Percentiles rank a stretch among this genome's conserved stretches.
These are phyloP conservation scores for Paradisaea rubra DNA, from an alignment of 2,113 vertebrate species.

Conservation along the genomic window DNA sequence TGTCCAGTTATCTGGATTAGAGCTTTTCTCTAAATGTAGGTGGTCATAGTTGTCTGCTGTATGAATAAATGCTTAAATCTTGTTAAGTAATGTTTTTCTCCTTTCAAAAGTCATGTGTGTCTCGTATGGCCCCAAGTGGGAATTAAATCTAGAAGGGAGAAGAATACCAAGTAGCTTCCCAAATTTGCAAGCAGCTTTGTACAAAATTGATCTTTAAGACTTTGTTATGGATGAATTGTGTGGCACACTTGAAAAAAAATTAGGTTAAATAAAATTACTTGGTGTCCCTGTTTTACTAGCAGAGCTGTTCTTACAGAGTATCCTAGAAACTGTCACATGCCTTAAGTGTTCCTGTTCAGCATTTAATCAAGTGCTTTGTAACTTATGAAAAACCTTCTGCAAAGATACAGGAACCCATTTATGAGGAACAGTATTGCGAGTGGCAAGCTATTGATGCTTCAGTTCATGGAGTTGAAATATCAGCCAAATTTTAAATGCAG, in stretches of 20 bases:
- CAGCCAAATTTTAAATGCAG: neutral
- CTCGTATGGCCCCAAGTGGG: neutral
- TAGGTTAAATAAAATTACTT: slow-evolving; percentile 58
- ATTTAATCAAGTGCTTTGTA: slow-evolving; percentile 46
- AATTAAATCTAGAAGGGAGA: neutral
- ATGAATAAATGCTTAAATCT: neutral
- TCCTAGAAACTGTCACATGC: slow-evolving; percentile 47
- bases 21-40: neutral
- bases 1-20: neutral
- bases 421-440: neutral
- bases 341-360: slow-evolving; percentile 31
- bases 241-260: slow-evolving; percentile 24
- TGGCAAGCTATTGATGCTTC: neutral
- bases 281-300: slow-evolving; percentile 46
- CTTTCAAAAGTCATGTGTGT: neutral
- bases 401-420: slow-evolving; percentile 18
- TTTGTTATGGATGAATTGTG: slow-evolving; percentile 8
- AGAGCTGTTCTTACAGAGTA: slow-evolving; percentile 13
- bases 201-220: neutral
- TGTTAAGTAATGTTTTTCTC: neutral
- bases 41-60: neutral
- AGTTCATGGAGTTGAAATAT: neutral
- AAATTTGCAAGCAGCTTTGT: neutral
- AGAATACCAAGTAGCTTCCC: neutral
- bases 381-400: neutral